Base-by-base conservation (phyloP, 2,113 vertebrate genomes). In the Ammospiza nelsoni region DNA sequence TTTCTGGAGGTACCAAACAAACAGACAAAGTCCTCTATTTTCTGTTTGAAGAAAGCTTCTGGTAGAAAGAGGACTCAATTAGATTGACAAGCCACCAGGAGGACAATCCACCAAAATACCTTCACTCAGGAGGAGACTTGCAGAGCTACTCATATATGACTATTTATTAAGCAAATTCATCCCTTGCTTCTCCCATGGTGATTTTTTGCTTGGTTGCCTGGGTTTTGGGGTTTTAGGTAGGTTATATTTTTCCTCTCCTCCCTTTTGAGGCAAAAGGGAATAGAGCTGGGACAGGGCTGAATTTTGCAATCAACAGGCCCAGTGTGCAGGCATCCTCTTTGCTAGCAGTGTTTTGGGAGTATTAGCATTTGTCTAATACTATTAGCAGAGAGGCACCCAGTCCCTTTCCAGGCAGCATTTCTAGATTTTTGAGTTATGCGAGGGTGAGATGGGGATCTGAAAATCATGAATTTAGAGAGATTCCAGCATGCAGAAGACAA, bases 221-320 rank as follows among this genome's bases (percentile, higher is more conserved):
- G 4, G 20, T 49, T 41, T 41, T 39, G 8, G 18, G 4, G 4
- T 4, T 68, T 66, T 37, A 10, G 6, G 4, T 12, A 2, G 24
- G 2, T 5, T 22, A 22, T 44, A 39, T 69, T 27, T 27, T 5
- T 2, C 4, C 3, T 14, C 9, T 19, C 5, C 3, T 33, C 4
- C 9, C 5, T 14, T 91, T 51, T 65, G 8, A 68, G 27, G 18
- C 2, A 68, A 33, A 73, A 76, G 27, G 4, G 31, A 58, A n/a
- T 24, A 12, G 19, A 89, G 3, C 6, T 80, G 49, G 51, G 18
- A 51, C 0, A 25, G 9, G 11, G 9, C 12, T 77, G 23, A 52
- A 25, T 80, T 72, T 86, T 46, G 14, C 2, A 0, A 39, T 61
- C 27, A 43, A 5, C 24, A 39, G 13, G 2, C 2, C 21, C 41